Evolutionary conservation across 37 sponge, comb jelly and placozoan species (phyloP), one percentile per base, ranked within the genome.

Genomic region (Ephydatia muelleri): DNA sequence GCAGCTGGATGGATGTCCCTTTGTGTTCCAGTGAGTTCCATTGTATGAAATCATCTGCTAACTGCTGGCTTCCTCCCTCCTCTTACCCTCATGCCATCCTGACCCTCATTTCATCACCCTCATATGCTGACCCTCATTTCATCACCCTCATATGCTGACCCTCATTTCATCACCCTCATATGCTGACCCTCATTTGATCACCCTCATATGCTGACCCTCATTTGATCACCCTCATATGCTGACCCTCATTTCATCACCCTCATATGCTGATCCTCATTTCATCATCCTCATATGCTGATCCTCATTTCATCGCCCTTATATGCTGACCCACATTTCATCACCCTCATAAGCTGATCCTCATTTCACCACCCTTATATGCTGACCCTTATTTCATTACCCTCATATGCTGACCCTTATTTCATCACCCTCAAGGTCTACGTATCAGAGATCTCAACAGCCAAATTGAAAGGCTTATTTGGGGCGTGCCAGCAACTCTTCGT

Each of bases 351-450:
- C 57, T 57, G 57, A 57, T 21, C 57, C 57, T 57, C 57, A 57
- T 14, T 1, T 43, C 43, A 43, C 43, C 12, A 19, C 57, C 19
- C 57, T 57, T 21, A 57, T 14, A 14, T 16, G 19, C 57, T 57
- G 57, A 57, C 57, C 57, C 16, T 57, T 57, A 4, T 43, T 43
- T 43, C 8, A 11, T n/a, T n/a, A 19, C 57, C 19, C 57, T 57
- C 57, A 57, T 14, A 14, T 16, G 19, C 57, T 57, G 57, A 57
- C 57, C 57, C 16, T 43, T 8, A 57, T 57, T 1, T 14, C 57
- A 57, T 57, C 57, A 13, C 57, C 57, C 57, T 57, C 57, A 57
- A 96, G 96, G 87, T 96, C 64, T 96, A 96, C 68, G 88, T 96
- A 0, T 31, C 89, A 3, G 96, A 96, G 74, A 74, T 93, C 1